Conservation (phyloP, 2,888 invertebrate species). For the Scaptodrosophila latifasciaeformis region DNA sequence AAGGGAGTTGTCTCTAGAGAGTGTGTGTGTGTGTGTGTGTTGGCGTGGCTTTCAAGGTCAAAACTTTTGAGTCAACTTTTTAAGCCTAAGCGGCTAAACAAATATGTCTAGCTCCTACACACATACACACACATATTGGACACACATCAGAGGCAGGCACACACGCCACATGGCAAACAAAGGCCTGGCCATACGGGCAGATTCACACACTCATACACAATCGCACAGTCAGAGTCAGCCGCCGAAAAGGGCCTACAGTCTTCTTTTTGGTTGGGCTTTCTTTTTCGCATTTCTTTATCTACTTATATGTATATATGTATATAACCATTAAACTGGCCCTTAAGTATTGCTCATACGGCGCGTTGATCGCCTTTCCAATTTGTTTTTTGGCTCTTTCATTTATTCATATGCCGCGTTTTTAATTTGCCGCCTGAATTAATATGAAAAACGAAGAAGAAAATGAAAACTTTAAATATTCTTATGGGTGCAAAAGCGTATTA, state of each 20-base stretch:
- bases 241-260: neutral
- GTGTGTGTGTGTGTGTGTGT: neutral
- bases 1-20: no score
- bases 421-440: conserved; percentile 32
- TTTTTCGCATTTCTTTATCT: neutral
- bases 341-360: no score
- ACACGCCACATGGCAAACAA: neutral
- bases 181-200: neutral
- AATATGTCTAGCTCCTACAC: conserved; percentile 30
- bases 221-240: no score
- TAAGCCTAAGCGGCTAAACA: conserved; percentile 33
- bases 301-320: no score
- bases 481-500: conserved; percentile 36
- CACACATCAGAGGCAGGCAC: neutral
- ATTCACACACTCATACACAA: conserved; percentile 1
- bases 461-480: conserved; percentile 26
- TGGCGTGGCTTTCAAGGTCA: conserved; percentile 22
- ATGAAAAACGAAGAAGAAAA: no score
- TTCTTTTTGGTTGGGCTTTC: neutral
- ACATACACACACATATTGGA: conserved; percentile 6
- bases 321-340: no score
- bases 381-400: conserved; percentile 20
- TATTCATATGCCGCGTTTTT: conserved; percentile 31
- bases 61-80: conserved; percentile 26
- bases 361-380: neutral